Base-by-base conservation (phyloP, 2,888 invertebrate genomes). In the Tenthredo mesomela region DNA sequence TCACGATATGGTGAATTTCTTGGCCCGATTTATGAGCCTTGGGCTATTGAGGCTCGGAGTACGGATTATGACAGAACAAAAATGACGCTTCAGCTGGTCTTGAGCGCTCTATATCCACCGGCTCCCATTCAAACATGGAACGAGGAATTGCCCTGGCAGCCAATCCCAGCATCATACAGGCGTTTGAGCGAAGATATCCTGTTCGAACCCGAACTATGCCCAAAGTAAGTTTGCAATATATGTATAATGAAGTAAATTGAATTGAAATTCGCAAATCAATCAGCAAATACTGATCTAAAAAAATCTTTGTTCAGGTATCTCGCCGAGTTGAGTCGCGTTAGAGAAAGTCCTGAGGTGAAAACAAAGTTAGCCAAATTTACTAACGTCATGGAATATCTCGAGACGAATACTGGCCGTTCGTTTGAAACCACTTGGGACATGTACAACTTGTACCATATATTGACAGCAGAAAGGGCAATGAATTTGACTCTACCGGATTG, bases 51-150 rank as follows among this genome's bases (percentile, higher is more conserved):
- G 54, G 93, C 95, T 73, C 93, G 95, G 37, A 96, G 96, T 54
- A 96, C 97, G 0, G 95, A 96, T 90, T 96, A 94, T 90, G 96
- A 96, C 84, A 94, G 97, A 78, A 97, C 97, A 0, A 95, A 97
- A 93, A 96, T 96, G 95, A 96, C 96, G 5, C 96, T 95, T 0
- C 94, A 96, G 86, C 93, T 96, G 43, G 96, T 96, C 4, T 93
- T 96, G 85, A 95, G 96, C 1, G 97, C 96, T 0, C 90, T 97
- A 37, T 97, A 95, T 91, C 96, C 96, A 2, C 96, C 96, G 0
- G 90, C 91, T 21, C 92, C 91, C 0, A 90, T 93, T 1, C 95
- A 96, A 89, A 93, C 90, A 86, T 96, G 96, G 96, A 95, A 95
- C 86, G 90, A 93, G 0, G 89, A 93, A 29, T 89, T 96, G 61